These are phyloP conservation scores for Sus cebifrons DNA, from an alignment of 2,797 vertebrate species.

Conservation along the genomic window DNA sequence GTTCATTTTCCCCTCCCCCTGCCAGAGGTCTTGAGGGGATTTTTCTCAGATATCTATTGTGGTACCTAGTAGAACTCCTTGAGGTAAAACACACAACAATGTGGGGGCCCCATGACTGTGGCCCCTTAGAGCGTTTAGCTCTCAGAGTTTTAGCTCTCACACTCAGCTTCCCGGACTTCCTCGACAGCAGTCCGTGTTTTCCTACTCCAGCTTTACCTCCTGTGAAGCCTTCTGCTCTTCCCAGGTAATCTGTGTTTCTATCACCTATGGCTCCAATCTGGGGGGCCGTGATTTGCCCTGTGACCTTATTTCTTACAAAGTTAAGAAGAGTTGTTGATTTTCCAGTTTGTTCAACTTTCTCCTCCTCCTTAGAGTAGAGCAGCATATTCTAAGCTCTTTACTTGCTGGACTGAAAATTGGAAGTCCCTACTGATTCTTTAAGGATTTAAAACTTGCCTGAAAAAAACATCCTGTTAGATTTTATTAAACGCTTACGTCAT, in stretches of 20 bases:
- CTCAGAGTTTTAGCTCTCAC: background rate
- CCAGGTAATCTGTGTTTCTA: background rate
- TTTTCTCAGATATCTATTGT: background rate
- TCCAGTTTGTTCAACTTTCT: background rate
- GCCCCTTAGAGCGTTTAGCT: background rate
- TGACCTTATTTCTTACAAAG: background rate
- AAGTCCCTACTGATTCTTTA: background rate
- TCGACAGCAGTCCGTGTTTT: background rate
- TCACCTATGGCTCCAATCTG: background rate
- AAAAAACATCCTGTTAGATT: background rate
- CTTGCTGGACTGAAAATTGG: background rate
- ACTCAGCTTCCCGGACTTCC: background rate
- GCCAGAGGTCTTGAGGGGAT: background rate
- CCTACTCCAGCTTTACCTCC: background rate
- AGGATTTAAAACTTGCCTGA: slow-evolving; percentile 1
- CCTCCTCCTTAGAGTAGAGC: background rate
- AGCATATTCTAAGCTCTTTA: background rate
- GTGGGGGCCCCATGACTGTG: background rate
- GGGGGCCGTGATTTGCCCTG: background rate
- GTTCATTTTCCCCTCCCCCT: background rate
- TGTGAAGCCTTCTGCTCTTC: background rate
- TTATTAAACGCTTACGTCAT: background rate
- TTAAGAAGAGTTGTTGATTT: background rate
- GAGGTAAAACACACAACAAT: background rate
- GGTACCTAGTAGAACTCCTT: background rate